Base-by-base conservation (phyloP, 1,140 invertebrate species). In the Drosophila ironensis region DNA sequence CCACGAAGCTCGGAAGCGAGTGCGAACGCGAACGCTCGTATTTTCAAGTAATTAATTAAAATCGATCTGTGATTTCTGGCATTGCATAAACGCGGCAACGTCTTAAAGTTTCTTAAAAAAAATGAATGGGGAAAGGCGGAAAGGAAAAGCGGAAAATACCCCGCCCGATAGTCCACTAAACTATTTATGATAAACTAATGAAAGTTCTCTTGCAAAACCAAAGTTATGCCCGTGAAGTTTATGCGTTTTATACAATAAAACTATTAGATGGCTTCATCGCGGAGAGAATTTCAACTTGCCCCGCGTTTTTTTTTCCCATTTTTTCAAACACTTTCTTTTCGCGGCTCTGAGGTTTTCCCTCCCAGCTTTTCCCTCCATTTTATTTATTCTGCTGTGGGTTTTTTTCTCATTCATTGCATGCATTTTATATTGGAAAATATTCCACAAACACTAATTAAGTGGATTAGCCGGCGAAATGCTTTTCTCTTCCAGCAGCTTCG, bases 361-460 rank as follows among this genome's bases (percentile, higher is more conserved):
- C 11, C 14, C 16, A 3, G 22, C 1, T 12, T 35, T 61, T 35
- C 28, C 5, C 12, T 41, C 53, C 41, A 51, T 51, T 28, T 37
- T 19, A 59, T 76, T 51, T 60, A 59, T 75, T 57, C 44, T 47
- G 27, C 9, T 44, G 2, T 9, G 12, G 6, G 20, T 12, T 19
- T 33, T 57, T 35, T 60, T 35, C 52, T 38, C 42, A 51, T 48
- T 66, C 69, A 51, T 46, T 51, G 52, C 52, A 60, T 67, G 64
- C 64, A 67, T 67, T 68, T 63, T 68, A 67, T 67, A 68, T 67
- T 68, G 63, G 41, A 68, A 67, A 67, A 72, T 72, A 73, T 80
- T 73, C 51, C 57, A 44, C 70, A 66, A 74, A 75, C 76, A 71
- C 73, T 75, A 81, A 80, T 81, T 80, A 81, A 75, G 59, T 75